These are phyloP conservation scores for Neocloeon triangulifer DNA, from an alignment of 1,140 invertebrate genomes.

Conservation along the genomic window DNA sequence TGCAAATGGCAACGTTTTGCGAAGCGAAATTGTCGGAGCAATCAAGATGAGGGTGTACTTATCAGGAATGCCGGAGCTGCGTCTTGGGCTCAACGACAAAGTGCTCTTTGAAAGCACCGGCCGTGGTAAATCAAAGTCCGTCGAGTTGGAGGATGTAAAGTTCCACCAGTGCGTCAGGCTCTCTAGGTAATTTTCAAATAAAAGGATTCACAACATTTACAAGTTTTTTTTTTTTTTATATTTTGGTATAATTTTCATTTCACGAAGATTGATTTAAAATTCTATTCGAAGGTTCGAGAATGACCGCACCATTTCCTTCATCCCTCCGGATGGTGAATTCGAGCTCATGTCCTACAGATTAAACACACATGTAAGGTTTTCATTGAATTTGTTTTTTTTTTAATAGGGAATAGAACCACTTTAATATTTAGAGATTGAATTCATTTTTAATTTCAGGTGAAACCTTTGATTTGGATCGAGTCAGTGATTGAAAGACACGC, in stretches of 20 bases:
- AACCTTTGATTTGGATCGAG: constrained; percentile 99
- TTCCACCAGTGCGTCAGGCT: constrained; percentile 98
- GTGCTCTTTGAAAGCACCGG: constrained; percentile 97
- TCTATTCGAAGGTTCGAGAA: constrained; percentile 65
- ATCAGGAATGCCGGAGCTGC: constrained; percentile 99
- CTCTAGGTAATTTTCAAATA: constrained; percentile 28
- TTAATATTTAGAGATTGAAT: neutral
- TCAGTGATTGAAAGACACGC: constrained; percentile 97
- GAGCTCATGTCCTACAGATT: constrained; percentile 99
- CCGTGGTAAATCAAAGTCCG: constrained; percentile 93
- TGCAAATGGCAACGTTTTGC: constrained; percentile 90
- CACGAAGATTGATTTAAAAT: no score
- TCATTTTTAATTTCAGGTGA: constrained; percentile 31
- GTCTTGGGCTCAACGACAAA: constrained; percentile 96
- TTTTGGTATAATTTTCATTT: no score
- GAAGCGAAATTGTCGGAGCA: constrained; percentile 95
- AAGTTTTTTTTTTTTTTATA: no score
- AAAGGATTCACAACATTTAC: neutral
- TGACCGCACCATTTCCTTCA: constrained; percentile 95
- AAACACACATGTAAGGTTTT: constrained; percentile 65
- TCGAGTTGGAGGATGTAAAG: constrained; percentile 97
- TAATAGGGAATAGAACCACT: no score
- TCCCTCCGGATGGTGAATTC: constrained; percentile 98
- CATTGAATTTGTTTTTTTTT: no score
- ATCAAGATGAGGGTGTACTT: constrained; percentile 99